Conservation (phyloP, 2,113 vertebrate species). For the Glaucidium brasilianum region DNA sequence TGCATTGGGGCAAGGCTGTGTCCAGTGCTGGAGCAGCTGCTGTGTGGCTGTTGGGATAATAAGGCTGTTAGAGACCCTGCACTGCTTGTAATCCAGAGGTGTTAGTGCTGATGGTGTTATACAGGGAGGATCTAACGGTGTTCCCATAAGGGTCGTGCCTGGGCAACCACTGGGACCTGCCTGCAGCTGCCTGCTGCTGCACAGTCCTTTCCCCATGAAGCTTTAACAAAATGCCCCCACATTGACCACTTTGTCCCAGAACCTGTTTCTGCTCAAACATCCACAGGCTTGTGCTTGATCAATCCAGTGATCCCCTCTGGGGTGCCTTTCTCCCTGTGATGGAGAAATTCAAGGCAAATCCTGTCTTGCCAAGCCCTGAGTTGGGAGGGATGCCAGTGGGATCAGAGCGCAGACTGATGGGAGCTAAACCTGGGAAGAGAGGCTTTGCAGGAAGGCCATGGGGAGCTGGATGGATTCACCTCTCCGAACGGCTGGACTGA, state of each 20-base stretch:
- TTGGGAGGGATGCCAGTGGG: accelerated
- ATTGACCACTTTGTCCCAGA: neutral
- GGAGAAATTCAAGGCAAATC: accelerated
- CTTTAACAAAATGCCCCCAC: neutral
- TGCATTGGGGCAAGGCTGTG: accelerated
- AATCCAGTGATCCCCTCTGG: accelerated
- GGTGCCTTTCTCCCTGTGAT: accelerated
- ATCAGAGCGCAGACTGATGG: neutral
- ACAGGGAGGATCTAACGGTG: neutral
- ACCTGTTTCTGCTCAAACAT: neutral
- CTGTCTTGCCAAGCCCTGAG: neutral
- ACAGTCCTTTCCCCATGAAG: neutral
- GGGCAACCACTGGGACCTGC: neutral
- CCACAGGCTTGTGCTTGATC: neutral
- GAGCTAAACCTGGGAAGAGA: neutral
- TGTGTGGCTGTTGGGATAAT: neutral
- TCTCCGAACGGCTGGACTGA: neutral
- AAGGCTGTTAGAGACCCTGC: neutral
- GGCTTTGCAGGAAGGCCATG: neutral
- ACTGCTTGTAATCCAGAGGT: accelerated
- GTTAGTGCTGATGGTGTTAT: accelerated
- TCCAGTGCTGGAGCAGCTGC: neutral
- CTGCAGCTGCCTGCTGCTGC: neutral
- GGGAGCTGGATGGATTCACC: neutral
- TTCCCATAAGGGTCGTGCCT: accelerated